A percentile compares a stretch with the other conserved stretches of the same genome.
Evolutionary conservation across 2,113 vertebrate species (phyloP).

Genomic region (Irena cyanogastra): DNA sequence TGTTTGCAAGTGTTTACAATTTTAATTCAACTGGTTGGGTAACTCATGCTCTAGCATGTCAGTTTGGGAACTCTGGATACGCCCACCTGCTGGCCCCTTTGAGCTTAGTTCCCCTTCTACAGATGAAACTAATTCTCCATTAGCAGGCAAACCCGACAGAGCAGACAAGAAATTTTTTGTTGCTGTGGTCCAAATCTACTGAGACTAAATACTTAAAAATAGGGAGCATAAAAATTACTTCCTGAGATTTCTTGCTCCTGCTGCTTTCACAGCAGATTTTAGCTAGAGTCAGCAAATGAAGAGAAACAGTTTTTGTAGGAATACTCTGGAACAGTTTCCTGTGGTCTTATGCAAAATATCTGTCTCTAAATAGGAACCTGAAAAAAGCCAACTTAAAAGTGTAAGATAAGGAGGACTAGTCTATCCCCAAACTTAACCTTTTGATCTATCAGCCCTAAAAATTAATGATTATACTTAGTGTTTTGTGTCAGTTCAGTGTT

Average conservation of each 20-base stretch:
- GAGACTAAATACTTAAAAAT: background rate
- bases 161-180: background rate
- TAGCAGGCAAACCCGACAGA: background rate
- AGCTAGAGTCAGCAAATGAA: background rate
- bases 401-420: background rate
- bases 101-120: background rate
- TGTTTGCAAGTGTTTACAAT: constrained; percentile 20
- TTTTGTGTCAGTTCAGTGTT: background rate
- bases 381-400: background rate
- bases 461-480: background rate
- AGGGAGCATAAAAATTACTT: background rate
- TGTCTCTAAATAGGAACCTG: background rate
- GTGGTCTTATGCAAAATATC: background rate
- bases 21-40: constrained; percentile 24
- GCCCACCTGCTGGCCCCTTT: background rate
- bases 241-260: background rate
- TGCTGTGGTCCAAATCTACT: background rate
- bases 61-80: background rate
- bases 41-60: background rate
- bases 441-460: background rate
- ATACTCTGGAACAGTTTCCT: background rate
- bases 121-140: background rate
- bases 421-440: background rate
- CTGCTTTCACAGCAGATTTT: background rate
- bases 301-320: background rate